Percentiles rank a stretch among this genome's conserved stretches.
Evolutionary conservation across 1,140 invertebrate genomes (phyloP).

Genomic region (Apis cerana): DNA sequence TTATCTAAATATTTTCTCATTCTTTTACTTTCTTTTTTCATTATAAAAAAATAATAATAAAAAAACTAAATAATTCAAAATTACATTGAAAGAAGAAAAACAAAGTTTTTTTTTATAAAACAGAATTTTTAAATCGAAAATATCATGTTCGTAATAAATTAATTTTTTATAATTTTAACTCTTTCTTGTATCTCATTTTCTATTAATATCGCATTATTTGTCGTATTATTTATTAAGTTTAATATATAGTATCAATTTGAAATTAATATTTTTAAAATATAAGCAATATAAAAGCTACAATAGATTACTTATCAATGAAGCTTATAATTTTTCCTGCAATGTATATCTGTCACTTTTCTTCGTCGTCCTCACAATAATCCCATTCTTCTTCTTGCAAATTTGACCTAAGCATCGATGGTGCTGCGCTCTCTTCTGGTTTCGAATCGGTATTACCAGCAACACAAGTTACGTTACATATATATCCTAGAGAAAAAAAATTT

Average conservation of each 20-base stretch:
- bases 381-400: conserved; percentile 34
- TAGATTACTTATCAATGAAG: neutral
- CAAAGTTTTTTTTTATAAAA: neutral
- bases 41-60: neutral
- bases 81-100: no score
- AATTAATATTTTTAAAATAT: neutral
- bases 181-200: neutral
- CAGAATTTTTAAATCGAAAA: neutral
- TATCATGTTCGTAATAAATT: neutral
- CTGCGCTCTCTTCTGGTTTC: neutral
- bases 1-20: no score
- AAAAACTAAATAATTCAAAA: neutral
- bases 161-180: neutral
- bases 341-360: neutral
- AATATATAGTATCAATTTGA: neutral
- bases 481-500: neutral
- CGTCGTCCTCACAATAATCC: conserved; percentile 49
- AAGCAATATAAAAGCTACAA: neutral
- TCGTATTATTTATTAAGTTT: neutral
- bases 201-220: neutral
- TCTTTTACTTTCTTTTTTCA: no score
- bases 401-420: neutral
- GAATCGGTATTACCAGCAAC: no score
- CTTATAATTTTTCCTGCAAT: no score
- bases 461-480: neutral